Evolutionary conservation across 2,888 invertebrate species (phyloP), one percentile per base, ranked within the genome.

Genomic region (Halictus quadricinctus): DNA sequence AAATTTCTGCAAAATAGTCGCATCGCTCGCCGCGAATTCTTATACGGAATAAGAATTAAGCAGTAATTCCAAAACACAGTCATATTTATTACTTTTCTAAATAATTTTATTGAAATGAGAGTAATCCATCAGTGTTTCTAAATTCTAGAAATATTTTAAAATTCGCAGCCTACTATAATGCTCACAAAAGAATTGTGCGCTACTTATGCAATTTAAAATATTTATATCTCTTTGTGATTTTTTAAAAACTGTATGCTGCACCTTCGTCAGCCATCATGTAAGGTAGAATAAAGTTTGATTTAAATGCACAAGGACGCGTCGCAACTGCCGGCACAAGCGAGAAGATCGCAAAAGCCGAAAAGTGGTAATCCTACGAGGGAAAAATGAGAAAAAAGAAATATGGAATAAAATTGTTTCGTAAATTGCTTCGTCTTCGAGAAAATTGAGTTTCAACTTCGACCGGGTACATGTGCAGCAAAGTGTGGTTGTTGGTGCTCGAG

Each of bases 391-490:
- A 76, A 13, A n/a, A 18, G 41, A 25, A 43, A 29, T 41, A 46
- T 36, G 36, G 50, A 66, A 66, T 66, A 66, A 66, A 66, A 66
- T 66, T 66, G 66, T 66, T 66, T 66, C 66, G 36, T 36, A 66
- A 66, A 66, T 66, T 66, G 66, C 66, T 36, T 36, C 66, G 66
- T 66, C 66, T 66, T 66, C 66, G 66, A 66, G 66, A 66, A 66
- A 73, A 73, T 48, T 48, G 48, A 48, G 48, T 66, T 66, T 66
- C 29, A 66, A 66, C 64, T 66, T 66, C 29, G 29, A 66, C 29
- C 29, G 64, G 29, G 2, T 66, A 66, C 36, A 66, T 66, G 64
- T 66, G 64, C 29, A 36, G 29, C 7, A 66, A 18, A 66, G 29
- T 66, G 64, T 66, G 64, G 64, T 66, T 36, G 64, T 0, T 29